These are phyloP conservation scores for Scelioninae gen. 2 DNA, from an alignment of 2,888 invertebrate species.

Conservation along the genomic window DNA sequence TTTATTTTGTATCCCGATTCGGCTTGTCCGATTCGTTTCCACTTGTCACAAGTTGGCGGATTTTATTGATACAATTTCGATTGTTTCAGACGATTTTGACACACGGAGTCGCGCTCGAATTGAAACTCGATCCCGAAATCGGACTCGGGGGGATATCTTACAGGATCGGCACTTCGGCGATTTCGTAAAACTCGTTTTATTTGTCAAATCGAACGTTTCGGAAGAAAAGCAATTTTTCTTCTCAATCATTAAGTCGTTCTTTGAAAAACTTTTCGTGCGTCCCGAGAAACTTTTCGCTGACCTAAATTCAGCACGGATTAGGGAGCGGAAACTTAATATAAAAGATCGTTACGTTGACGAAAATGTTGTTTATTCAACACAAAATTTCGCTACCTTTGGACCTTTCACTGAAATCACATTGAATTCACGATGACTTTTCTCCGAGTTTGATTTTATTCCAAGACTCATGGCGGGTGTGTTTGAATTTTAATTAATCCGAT, in stretches of 20 bases:
- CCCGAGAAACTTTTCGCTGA: slow-evolving; percentile 47
- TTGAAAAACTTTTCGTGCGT: slow-evolving; percentile 38
- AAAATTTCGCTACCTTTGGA: slow-evolving; percentile 19
- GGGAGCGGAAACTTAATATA: slow-evolving; percentile 46
- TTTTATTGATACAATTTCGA: slow-evolving; percentile 10
- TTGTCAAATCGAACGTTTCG: slow-evolving; percentile 38
- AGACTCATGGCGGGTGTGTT: no score
- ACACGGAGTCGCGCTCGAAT: slow-evolving; percentile 6
- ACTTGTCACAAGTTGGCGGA: slow-evolving; percentile 1
- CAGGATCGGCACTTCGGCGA: not conserved
- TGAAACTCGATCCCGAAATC: slow-evolving; percentile 9
- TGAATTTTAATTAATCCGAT: no score
- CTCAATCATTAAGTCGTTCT: slow-evolving; percentile 50
- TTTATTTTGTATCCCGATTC: slow-evolving; percentile 23
- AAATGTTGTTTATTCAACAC: slow-evolving; percentile 47
- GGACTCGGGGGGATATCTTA: not conserved
- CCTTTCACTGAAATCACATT: slow-evolving; percentile 8
- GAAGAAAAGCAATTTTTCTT: slow-evolving; percentile 46
- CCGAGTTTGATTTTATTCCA: slow-evolving; percentile 3
- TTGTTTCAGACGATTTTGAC: slow-evolving; percentile 14
- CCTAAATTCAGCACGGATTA: slow-evolving; percentile 49
- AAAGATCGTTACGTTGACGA: slow-evolving; percentile 47
- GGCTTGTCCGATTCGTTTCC: slow-evolving; percentile 4
- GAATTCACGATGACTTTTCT: slow-evolving; percentile 18
- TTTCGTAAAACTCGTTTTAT: slow-evolving; percentile 25